These are phyloP conservation scores for Pogonomyrmex barbatus DNA, from an alignment of 1,140 invertebrate species.

Conservation along the genomic window DNA sequence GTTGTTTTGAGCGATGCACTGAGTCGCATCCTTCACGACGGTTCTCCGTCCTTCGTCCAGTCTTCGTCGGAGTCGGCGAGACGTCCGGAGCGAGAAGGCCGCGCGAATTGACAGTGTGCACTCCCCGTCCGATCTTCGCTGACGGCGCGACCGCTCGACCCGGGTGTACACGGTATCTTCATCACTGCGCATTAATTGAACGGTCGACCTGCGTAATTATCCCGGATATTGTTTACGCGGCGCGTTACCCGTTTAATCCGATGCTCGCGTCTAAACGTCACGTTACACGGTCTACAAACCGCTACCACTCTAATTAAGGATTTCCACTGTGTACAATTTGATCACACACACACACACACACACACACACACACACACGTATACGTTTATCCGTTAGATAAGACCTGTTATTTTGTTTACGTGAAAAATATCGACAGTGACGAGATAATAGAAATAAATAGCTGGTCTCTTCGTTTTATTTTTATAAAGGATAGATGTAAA, in stretches of 20 bases:
- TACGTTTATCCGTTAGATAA: conserved; percentile 9
- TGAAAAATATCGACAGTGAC: background rate
- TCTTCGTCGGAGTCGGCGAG: background rate
- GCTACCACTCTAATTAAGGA: background rate
- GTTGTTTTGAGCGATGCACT: conserved; percentile 29
- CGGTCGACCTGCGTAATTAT: conserved; percentile 17
- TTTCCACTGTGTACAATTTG: background rate
- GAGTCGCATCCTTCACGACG: conserved; percentile 51
- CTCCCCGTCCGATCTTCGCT: conserved; percentile 35
- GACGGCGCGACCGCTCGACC: conserved; percentile 25
- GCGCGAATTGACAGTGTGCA: conserved; percentile 11
- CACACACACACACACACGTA: background rate
- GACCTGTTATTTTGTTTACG: background rate
- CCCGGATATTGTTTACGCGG: background rate
- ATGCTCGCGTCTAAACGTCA: background rate
- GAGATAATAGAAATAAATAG: conserved; percentile 9
- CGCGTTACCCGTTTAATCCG: background rate
- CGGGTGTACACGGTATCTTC: conserved; percentile 68
- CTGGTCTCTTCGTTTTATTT: background rate
- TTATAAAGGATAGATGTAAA: conserved; percentile 32
- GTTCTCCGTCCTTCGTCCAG: background rate
- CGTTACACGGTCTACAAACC: conserved; percentile 57
- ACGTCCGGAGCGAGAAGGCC: background rate
- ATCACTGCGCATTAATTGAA: conserved; percentile 59
- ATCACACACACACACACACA: background rate